phyloP scores from a whole-genome alignment of 2,797 vertebrate genomes.

The Hozukius guyotensis region DNA sequence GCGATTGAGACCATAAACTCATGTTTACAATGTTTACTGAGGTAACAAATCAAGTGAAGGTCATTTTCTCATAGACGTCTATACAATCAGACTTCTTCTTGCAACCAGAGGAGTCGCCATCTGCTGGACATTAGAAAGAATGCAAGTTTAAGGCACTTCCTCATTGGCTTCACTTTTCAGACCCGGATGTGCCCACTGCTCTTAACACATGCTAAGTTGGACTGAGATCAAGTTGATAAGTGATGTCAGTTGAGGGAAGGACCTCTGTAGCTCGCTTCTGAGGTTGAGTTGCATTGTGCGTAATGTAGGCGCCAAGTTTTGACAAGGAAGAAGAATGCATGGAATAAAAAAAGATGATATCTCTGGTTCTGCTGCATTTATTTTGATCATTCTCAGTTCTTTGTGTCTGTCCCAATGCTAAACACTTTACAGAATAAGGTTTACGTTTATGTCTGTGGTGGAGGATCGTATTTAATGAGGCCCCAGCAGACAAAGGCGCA shows the following conservation, averaged over 20 bases:
- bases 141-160: too few species aligned
- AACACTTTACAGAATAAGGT: not conserved
- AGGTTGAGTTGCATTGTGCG: not conserved
- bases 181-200: too few species aligned
- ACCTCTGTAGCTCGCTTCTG: not conserved
- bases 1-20: too few species aligned
- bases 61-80: too few species aligned
- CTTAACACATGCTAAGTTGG: not conserved
- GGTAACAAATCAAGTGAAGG: too few species aligned
- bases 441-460: not conserved
- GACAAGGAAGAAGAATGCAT: not conserved
- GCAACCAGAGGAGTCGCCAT: too few species aligned
- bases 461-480: conserved; percentile 34
- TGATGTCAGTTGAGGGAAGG: not conserved
- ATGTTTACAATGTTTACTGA: too few species aligned
- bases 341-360: not conserved
- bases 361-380: fast-evolving
- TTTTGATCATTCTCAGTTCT: not conserved
- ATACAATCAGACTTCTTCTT: too few species aligned
- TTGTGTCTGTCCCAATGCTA: not conserved
- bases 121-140: too few species aligned
- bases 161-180: too few species aligned
- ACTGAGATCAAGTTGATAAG: not conserved
- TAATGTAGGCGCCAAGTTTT: not conserved
- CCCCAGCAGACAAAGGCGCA: conserved; percentile 1